Evolutionary conservation across 2,888 invertebrate species (phyloP), one percentile per base, ranked within the genome.

Genomic region (Hylaea fasciaria): DNA sequence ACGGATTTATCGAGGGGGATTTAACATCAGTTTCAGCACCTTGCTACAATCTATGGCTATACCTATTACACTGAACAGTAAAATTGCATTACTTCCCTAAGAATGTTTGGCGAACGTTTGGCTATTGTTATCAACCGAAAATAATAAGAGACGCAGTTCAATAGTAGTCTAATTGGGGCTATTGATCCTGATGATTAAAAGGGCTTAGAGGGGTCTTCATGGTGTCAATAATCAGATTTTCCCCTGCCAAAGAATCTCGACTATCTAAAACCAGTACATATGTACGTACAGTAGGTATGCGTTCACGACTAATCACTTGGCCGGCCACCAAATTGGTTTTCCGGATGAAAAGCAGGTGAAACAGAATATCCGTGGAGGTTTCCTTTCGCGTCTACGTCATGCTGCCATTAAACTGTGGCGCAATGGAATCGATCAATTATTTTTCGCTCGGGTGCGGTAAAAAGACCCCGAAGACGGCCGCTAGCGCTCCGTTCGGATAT

Each of bases 391-490:
- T 82, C 76, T 83, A 82, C 85, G 84, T 85, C 83, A 87, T 83
- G 73, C 78, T 70, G 79, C 82, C 81, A 85, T 86, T 85, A 85
- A 82, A 80, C 78, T 66, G 70, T 71, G 72, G 72, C 65, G 73
- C 71, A 77, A 80, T 81, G 77, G 77, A 83, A 90, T 89, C 88
- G 85, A 91, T 91, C 89, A 89, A 87, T 91, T 90, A 90, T 89
- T 89, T 89, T 89, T 86, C 85, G 81, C 81, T 84, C 77, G 78
- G 76, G 78, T 77, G 77, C 77, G 71, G 82, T 84, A 87, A 88
- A 88, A 90, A 88, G 89, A 87, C 81, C 76, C 70, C 60, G 83
- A 86, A 85, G 87, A 85, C 78, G 77, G 75, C 77, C 74, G 77
- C 78, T 22, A 56, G 54, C 35, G 47, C 54, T 54, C 44, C 44